Conservation (phyloP, 2,888 invertebrate species). For the Azorinus chamasolen region DNA sequence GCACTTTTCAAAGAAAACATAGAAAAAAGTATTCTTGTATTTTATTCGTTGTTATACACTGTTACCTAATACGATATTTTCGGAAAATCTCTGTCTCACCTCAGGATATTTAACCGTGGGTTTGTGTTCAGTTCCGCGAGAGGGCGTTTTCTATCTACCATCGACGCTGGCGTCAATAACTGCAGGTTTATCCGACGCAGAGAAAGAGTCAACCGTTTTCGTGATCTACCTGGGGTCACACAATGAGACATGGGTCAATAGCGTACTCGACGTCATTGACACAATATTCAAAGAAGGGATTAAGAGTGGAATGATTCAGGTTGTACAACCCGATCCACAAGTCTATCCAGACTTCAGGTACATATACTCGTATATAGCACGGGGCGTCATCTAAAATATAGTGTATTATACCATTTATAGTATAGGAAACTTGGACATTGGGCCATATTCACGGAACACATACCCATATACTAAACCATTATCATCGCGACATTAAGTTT, state of each 20-base stretch:
- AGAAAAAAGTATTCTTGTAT: too few relatives aligned
- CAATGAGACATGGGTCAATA: conserved; percentile 24
- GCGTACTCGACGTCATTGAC: conserved; percentile 29
- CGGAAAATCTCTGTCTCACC: too few relatives aligned
- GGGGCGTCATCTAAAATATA: too few relatives aligned
- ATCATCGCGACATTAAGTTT: too few relatives aligned
- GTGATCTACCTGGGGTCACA: conserved; percentile 42
- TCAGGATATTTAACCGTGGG: conserved; percentile 57
- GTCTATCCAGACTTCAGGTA: conserved; percentile 51
- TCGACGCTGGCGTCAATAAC: conserved; percentile 28
- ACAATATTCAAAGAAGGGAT: conserved; percentile 15
- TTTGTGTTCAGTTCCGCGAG: conserved; percentile 48
- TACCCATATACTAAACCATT: too few relatives aligned
- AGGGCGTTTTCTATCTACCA: conserved; percentile 28
- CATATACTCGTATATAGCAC: too few relatives aligned
- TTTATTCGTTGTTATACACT: too few relatives aligned
- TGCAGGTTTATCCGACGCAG: conserved; percentile 13
- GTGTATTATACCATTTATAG: too few relatives aligned
- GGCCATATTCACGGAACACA: too few relatives aligned
- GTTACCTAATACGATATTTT: too few relatives aligned
- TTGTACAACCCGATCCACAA: conserved; percentile 33
- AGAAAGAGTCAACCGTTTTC: conserved; percentile 30
- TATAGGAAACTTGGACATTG: too few relatives aligned
- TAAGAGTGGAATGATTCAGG: conserved; percentile 30
- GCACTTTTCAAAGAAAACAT: too few relatives aligned